Conservation (phyloP, 2,888 invertebrate genomes). For the Carpatolechia fugitivella region DNA sequence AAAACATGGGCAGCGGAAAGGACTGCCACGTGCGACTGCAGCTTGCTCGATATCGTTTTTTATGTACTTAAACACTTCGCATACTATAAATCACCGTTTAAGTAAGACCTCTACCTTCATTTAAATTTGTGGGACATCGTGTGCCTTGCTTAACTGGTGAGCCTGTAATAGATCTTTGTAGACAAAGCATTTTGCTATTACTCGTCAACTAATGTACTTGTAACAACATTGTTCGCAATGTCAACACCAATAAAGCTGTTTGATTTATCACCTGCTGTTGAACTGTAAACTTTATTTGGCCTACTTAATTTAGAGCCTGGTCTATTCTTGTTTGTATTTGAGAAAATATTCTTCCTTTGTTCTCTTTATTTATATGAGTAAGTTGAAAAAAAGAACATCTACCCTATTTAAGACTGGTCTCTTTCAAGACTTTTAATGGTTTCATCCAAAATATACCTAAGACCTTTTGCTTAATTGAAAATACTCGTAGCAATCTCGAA, state of each 20-base stretch:
- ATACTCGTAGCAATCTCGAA: too few species aligned
- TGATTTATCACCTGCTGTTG: conserved; percentile 29
- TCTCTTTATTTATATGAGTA: neutral
- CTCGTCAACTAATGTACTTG: conserved; percentile 23
- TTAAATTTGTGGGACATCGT: neutral
- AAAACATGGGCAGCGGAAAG: conserved; percentile 59
- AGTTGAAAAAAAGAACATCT: too few species aligned
- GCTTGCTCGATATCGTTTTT: conserved; percentile 40
- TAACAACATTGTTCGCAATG: conserved; percentile 23
- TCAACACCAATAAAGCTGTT: conserved; percentile 14
- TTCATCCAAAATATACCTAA: too few species aligned
- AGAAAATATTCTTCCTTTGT: neutral
- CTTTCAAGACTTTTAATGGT: too few species aligned
- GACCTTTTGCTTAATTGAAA: too few species aligned
- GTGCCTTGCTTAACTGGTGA: neutral
- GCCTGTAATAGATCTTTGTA: conserved; percentile 15
- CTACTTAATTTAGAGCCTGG: neutral
- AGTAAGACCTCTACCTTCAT: neutral
- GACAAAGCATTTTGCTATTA: conserved; percentile 16
- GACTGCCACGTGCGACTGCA: conserved; percentile 74
- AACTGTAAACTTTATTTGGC: conserved; percentile 9
- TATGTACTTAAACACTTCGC: conserved; percentile 19
- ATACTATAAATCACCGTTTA: neutral
- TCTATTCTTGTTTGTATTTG: neutral
- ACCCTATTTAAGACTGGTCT: too few species aligned